Percentiles rank a stretch among this genome's conserved stretches.
phyloP scores from a whole-genome alignment of 2,113 vertebrate genomes.

The Nothobranchius furzeri region DNA sequence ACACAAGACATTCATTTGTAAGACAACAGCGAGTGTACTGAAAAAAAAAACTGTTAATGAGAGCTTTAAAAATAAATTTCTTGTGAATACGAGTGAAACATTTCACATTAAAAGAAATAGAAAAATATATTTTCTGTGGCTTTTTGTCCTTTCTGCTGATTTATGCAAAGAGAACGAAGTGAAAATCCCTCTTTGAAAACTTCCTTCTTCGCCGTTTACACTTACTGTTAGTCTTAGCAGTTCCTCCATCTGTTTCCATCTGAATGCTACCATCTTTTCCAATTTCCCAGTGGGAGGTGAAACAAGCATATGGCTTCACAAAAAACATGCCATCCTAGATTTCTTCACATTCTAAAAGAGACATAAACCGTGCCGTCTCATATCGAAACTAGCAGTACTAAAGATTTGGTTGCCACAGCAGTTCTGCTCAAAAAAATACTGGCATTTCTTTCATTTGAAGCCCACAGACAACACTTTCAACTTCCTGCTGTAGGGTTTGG shows the following conservation, averaged over 20 bases:
- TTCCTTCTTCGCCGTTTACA: constrained; percentile 7
- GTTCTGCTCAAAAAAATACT: constrained; percentile 25
- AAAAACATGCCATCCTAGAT: constrained; percentile 26
- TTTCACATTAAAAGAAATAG: too few species aligned
- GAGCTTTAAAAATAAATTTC: too few species aligned
- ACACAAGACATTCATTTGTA: too few species aligned
- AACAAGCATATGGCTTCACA: constrained; percentile 41
- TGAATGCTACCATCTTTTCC: constrained; percentile 7
- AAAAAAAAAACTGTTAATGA: too few species aligned
- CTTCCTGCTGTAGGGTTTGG: constrained; percentile 20
- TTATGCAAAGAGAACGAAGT: constrained; percentile 24
- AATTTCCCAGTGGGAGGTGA: constrained; percentile 16
- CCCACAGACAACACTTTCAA: constrained; percentile 53
- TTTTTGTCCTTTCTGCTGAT: constrained; percentile 1
- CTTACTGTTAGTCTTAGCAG: constrained; percentile 11
- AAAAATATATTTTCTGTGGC: too few species aligned
- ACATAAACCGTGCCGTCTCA: constrained; percentile 21
- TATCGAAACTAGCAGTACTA: constrained; percentile 44
- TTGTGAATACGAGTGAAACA: too few species aligned
- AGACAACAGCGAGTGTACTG: too few species aligned
- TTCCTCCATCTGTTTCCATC: not conserved
- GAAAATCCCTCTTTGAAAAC: constrained; percentile 6
- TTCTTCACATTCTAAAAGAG: constrained; percentile 19
- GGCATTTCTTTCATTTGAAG: constrained; percentile 42
- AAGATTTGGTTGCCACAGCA: constrained; percentile 16